A percentile compares a stretch with the other conserved stretches of the same genome.
These are phyloP conservation scores for Syngnathoides biaculeatus DNA, from an alignment of 2,113 vertebrate species.

Conservation along the genomic window DNA sequence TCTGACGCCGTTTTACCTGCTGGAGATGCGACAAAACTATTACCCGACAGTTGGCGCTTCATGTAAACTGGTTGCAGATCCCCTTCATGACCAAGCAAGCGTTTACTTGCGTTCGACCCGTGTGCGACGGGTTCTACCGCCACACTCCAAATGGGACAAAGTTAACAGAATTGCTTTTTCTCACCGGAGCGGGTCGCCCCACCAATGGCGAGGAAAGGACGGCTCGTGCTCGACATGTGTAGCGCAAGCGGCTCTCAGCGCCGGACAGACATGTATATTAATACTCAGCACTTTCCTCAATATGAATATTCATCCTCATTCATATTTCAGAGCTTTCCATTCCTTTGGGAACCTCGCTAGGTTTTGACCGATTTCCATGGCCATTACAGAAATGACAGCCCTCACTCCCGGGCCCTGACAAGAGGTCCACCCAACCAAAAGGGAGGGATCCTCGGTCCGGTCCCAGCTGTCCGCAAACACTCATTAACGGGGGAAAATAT, in stretches of 20 bases:
- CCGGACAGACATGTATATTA: conserved; percentile 97
- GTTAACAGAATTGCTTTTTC: conserved; percentile 71
- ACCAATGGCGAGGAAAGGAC: conserved; percentile 75
- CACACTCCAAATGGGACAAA: conserved; percentile 62
- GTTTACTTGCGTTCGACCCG: not conserved
- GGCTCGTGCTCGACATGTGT: conserved; percentile 77
- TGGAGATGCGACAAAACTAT: not conserved
- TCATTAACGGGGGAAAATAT: conserved; percentile 99
- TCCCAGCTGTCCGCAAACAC: conserved; percentile 99
- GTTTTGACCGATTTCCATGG: conserved; percentile 92
- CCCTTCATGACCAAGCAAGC: conserved; percentile 26
- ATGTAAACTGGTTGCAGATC: not conserved
- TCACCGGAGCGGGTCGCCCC: conserved; percentile 75
- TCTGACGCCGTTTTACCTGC: conserved; percentile 62
- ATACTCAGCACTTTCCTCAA: conserved; percentile 90
- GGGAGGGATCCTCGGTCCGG: conserved; percentile 80
- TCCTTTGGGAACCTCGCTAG: conserved; percentile 83
- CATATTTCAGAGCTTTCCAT: conserved; percentile 97
- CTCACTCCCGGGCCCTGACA: conserved; percentile 97
- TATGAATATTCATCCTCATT: conserved; percentile 99
- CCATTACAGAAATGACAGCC: conserved; percentile 96
- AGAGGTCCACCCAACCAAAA: conserved; percentile 88
- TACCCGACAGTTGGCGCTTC: not conserved
- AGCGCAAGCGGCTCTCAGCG: conserved; percentile 73
- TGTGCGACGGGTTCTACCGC: not conserved